These are phyloP conservation scores for Eulemur macaco DNA, from an alignment of 2,113 vertebrate species.

Conservation along the genomic window DNA sequence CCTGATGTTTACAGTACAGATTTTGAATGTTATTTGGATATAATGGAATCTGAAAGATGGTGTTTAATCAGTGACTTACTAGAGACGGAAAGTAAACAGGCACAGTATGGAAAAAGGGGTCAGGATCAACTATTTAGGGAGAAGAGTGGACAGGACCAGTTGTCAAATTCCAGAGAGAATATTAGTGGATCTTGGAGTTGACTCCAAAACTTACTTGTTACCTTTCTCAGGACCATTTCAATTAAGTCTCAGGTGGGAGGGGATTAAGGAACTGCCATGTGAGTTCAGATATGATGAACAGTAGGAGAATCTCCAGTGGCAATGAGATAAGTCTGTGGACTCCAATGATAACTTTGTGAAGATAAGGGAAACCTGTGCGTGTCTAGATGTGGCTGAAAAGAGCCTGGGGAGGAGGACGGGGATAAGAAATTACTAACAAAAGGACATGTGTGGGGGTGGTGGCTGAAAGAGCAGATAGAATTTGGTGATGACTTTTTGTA, in stretches of 20 bases:
- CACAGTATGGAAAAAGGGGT: neutral
- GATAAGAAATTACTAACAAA: neutral
- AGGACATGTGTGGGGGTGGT: neutral
- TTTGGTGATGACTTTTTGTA: neutral
- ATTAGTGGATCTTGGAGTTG: neutral
- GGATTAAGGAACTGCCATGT: neutral
- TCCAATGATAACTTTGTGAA: neutral
- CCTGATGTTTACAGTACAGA: neutral
- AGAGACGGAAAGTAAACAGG: neutral
- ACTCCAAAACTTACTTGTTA: neutral
- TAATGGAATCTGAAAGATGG: neutral
- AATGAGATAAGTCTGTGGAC: neutral
- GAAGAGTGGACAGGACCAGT: neutral
- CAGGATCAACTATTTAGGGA: neutral
- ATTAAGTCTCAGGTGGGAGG: neutral
- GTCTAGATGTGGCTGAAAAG: neutral
- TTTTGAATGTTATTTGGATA: neutral
- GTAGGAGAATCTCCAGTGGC: neutral
- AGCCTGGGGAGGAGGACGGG: neutral
- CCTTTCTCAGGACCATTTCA: neutral
- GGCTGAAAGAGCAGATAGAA: neutral
- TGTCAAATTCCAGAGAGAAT: neutral
- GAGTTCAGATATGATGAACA: neutral
- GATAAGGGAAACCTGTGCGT: neutral
- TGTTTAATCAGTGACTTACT: neutral